phyloP scores from a whole-genome alignment of 2,113 vertebrate genomes.

The Sylvia atricapilla region DNA sequence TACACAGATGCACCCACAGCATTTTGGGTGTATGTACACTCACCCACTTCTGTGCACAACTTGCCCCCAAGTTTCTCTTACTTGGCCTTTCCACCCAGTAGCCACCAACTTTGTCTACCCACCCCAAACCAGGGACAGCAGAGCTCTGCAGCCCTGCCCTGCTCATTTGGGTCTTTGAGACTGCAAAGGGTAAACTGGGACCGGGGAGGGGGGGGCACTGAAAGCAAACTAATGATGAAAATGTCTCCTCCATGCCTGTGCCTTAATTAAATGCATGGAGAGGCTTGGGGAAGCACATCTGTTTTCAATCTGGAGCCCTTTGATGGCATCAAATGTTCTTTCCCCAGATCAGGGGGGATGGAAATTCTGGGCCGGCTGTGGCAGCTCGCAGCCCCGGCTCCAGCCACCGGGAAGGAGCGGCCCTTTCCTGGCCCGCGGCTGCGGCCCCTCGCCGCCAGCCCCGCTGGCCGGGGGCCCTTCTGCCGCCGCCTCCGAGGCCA shows the following conservation, averaged over 20 bases:
- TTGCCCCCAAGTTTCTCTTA: neutral
- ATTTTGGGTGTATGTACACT: neutral
- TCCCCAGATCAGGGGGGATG: conserved; percentile 89
- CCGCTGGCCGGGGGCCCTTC: neutral
- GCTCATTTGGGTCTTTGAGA: conserved; percentile 57
- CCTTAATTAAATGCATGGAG: conserved; percentile 99
- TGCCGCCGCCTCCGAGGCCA: fast-evolving
- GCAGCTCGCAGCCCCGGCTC: conserved; percentile 80
- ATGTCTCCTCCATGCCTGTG: conserved; percentile 84
- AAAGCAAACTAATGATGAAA: conserved; percentile 90
- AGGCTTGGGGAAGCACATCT: conserved; percentile 90
- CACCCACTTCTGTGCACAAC: neutral
- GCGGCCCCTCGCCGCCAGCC: neutral
- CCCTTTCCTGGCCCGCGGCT: conserved; percentile 3
- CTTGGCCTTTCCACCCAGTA: neutral
- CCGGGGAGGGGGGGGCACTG: conserved; percentile 15
- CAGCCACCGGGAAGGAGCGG: conserved; percentile 70
- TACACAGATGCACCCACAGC: fast-evolving
- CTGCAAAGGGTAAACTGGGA: conserved; percentile 70
- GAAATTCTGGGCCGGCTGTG: conserved; percentile 87
- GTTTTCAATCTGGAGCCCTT: conserved; percentile 95
- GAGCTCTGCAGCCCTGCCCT: neutral
- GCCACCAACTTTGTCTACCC: neutral
- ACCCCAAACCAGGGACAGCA: neutral
- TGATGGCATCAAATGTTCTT: conserved; percentile 99